Base-by-base conservation (phyloP, 2,113 vertebrate species). In the Cynoglossus semilaevis region DNA sequence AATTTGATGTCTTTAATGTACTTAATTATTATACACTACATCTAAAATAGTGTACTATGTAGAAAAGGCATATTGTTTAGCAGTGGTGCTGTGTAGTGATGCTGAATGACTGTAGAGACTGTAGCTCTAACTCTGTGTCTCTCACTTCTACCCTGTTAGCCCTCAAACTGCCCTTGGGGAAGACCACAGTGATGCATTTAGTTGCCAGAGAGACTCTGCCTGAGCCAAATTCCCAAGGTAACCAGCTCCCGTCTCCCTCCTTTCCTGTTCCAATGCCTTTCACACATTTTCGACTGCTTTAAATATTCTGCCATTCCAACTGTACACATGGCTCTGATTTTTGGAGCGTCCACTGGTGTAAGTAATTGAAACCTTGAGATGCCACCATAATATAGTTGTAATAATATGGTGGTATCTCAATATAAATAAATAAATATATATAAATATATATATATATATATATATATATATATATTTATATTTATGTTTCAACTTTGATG, bases 161-260 rank as follows among this genome's bases (percentile, higher is more conserved):
- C 67, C 91, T 99, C 88, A 99, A 99, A 91, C 94, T 99, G 88
- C 96, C 95, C 68, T 92, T 94, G 88, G 96, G 96, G 81, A 99
- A 94, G 91, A 98, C 96, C 80, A 97, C 95, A 76, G 96, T 99
- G 90, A 99, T 99, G 96, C 96, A 99, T 91, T 93, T 99, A 93
- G 96, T 99, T 90, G 96, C 96, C 88, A 94, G 96, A 91, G 96
- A 99, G 90, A 99, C 95, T 18, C 88, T 99, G 91, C 96, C 96
- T 72, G 96, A 99, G 88, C 96, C 96, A 88, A 99, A 99, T 87
- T 99, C 96, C 88, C 96, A 99, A 97, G 96, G 96, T 99, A 93
- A 89, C 79, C 67, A 47, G 72, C 74, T 61, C 74, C 58, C 15
- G 40, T 64, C 58, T 64, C 61, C 55, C 60, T 40, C 44, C 57